These are phyloP conservation scores for Brotogeris chrysoptera DNA, from an alignment of 2,797 vertebrate genomes.

Conservation along the genomic window DNA sequence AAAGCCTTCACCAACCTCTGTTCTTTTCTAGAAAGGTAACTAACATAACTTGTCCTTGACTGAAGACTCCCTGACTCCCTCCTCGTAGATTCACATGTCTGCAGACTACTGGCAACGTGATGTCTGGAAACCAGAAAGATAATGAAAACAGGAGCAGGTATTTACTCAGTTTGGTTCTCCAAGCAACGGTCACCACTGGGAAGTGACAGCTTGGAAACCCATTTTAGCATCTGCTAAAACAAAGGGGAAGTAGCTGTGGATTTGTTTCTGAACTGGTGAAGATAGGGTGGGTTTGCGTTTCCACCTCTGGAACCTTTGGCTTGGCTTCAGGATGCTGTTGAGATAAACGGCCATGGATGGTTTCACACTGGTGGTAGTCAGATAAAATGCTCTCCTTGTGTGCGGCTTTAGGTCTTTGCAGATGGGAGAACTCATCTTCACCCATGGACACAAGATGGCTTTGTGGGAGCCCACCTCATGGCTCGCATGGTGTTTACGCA, in stretches of 20 bases:
- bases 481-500: rapidly evolving
- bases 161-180: background rate
- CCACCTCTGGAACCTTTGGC: background rate
- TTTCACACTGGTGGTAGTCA: background rate
- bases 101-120: background rate
- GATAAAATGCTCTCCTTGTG: background rate
- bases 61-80: background rate
- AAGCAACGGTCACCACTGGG: background rate
- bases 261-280: background rate
- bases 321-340: background rate
- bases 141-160: background rate
- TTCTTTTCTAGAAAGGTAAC: background rate
- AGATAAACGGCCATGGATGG: background rate
- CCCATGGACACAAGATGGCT: background rate
- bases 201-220: background rate
- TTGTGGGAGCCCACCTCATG: background rate
- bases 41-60: background rate
- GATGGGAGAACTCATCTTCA: background rate
- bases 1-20: background rate
- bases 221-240: background rate
- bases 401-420: background rate
- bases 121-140: background rate
- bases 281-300: background rate
- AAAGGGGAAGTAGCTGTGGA: background rate
- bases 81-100: rapidly evolving